These are phyloP conservation scores for Dryobota labecula DNA, from an alignment of 2,888 invertebrate genomes.

Conservation along the genomic window DNA sequence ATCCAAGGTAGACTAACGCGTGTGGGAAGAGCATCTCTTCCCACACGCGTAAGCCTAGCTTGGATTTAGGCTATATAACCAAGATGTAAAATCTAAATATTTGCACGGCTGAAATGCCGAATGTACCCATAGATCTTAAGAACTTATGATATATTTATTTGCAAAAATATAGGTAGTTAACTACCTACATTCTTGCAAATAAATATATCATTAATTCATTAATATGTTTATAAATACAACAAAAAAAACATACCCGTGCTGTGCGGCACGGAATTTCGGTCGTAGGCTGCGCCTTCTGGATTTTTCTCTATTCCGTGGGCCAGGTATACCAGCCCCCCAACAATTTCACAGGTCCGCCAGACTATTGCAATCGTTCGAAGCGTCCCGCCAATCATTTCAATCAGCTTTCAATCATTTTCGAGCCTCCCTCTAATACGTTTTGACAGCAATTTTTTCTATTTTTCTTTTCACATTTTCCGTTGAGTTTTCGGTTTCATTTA, in stretches of 20 bases:
- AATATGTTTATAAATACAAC: too few relatives aligned
- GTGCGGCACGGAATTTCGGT: not conserved
- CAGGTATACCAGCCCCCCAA: conserved; percentile 23
- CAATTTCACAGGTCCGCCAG: conserved; percentile 64
- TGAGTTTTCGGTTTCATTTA: conserved; percentile 59
- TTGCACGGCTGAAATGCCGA: too few relatives aligned
- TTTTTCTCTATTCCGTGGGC: not conserved
- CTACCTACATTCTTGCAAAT: too few relatives aligned
- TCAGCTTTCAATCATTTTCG: conserved; percentile 83
- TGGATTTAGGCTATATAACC: too few relatives aligned
- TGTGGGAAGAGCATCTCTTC: not conserved
- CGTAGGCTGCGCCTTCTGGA: not conserved
- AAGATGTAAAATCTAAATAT: too few relatives aligned
- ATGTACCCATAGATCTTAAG: too few relatives aligned
- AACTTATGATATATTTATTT: too few relatives aligned
- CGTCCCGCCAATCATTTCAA: conserved; percentile 80
- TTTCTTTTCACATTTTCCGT: conserved; percentile 59
- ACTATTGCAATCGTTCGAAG: conserved; percentile 69
- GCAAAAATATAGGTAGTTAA: too few relatives aligned
- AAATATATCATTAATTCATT: too few relatives aligned
- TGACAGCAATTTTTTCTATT: conserved; percentile 60
- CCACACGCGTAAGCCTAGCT: too few relatives aligned
- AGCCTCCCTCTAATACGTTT: conserved; percentile 67
- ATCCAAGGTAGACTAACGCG: too few relatives aligned
- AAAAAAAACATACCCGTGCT: too few relatives aligned